A percentile compares a stretch with the other conserved stretches of the same genome.
Conservation (phyloP, 2,888 invertebrate species). For the Tenodera sinensis region DNA sequence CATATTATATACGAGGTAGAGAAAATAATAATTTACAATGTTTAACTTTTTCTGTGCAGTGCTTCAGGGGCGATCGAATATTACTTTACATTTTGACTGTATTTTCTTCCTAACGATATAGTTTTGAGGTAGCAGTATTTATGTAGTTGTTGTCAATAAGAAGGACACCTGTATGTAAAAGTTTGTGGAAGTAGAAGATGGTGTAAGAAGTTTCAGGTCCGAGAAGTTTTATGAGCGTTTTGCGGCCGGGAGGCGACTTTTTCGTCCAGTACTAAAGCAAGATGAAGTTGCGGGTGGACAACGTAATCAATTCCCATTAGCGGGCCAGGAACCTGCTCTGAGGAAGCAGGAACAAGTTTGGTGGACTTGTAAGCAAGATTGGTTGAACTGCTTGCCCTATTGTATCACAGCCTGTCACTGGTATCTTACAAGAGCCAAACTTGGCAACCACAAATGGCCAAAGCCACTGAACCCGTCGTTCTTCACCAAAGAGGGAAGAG, state of each 20-base stretch:
- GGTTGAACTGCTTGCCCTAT: not conserved
- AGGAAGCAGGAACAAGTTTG: not conserved
- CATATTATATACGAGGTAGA: too few species aligned
- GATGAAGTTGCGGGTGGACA: conserved; percentile 8
- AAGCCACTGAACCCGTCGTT: not conserved
- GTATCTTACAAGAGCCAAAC: not conserved
- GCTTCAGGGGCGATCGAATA: too few species aligned
- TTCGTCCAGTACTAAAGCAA: not conserved
- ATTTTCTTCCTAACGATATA: too few species aligned
- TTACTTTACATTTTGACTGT: too few species aligned
- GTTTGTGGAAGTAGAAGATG: not conserved
- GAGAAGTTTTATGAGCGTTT: not conserved
- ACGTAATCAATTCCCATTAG: conserved; percentile 26
- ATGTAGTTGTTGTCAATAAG: too few species aligned
- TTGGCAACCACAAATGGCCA: not conserved
- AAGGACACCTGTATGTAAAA: not conserved
- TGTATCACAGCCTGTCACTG: not conserved
- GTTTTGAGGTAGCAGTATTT: too few species aligned
- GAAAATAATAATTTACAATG: too few species aligned
- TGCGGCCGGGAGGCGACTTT: not conserved
- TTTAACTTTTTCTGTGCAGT: too few species aligned
- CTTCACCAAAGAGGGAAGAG: too few species aligned
- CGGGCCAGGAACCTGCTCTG: not conserved
- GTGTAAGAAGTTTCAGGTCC: not conserved
- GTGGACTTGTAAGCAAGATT: not conserved